Percentiles rank a stretch among this genome's conserved stretches.
phyloP scores from a whole-genome alignment of 2,888 invertebrate genomes.

The Neoscelio sp. region DNA sequence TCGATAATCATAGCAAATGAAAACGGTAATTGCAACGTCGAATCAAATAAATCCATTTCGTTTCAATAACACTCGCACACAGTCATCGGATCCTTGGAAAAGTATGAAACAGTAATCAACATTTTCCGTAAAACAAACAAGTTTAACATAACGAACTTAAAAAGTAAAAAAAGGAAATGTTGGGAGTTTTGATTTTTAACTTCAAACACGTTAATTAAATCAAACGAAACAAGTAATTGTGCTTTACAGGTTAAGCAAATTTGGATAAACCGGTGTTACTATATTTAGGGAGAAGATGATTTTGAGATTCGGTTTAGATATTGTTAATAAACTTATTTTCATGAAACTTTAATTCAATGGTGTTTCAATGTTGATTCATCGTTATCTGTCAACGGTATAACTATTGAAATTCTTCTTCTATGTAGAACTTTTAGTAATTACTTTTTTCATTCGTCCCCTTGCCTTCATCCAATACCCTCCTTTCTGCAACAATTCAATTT shows the following conservation, averaged over 20 bases:
- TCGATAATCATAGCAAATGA: conserved; percentile 61
- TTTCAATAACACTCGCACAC: conserved; percentile 51
- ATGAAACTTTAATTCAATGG: too few relatives aligned
- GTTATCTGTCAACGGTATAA: too few relatives aligned
- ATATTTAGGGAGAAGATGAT: too few relatives aligned
- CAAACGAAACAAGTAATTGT: conserved; percentile 16
- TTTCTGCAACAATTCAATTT: too few relatives aligned
- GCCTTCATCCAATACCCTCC: too few relatives aligned
- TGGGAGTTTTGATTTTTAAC: conserved; percentile 22
- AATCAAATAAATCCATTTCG: conserved; percentile 62
- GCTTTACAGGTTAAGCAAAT: background rate
- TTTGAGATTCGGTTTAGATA: too few relatives aligned
- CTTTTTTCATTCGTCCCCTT: too few relatives aligned
- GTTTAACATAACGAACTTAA: conserved; percentile 41
- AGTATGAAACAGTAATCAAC: conserved; percentile 38
- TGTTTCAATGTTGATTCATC: too few relatives aligned
- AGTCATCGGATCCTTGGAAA: conserved; percentile 36
- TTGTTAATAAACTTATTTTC: too few relatives aligned
- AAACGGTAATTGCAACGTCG: conserved; percentile 61
- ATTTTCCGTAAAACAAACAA: conserved; percentile 38
- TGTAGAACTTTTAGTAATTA: too few relatives aligned
- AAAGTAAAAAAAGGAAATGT: conserved; percentile 33
- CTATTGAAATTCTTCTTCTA: too few relatives aligned
- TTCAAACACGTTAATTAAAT: conserved; percentile 31
- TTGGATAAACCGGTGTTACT: too few relatives aligned